These are phyloP conservation scores for Stegodyphus dumicola DNA, from an alignment of 1,140 invertebrate genomes.

Conservation along the genomic window DNA sequence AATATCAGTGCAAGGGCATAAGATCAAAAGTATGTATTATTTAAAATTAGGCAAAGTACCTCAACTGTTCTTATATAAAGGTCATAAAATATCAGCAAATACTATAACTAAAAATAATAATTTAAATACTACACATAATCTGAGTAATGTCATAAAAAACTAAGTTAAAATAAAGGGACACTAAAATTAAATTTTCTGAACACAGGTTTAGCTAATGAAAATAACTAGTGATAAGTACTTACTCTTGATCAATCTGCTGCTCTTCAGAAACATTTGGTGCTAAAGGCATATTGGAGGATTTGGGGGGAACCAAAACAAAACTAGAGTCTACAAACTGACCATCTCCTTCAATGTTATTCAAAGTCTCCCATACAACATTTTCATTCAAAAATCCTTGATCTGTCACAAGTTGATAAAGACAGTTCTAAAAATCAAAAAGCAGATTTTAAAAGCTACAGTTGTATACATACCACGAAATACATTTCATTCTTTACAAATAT, in stretches of 20 bases:
- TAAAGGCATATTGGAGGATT: slow-evolving; percentile 63
- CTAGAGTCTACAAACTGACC: slow-evolving; percentile 72
- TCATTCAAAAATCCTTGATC: slow-evolving; percentile 75
- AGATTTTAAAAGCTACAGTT: slow-evolving; percentile 5
- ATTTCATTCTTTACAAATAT: no score
- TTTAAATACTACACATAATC: no score
- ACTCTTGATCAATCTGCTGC: slow-evolving; percentile 73
- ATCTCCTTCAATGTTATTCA: slow-evolving; percentile 74
- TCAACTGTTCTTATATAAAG: no score
- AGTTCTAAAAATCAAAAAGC: slow-evolving; percentile 66
- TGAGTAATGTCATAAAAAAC: not conserved
- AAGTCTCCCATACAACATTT: slow-evolving; percentile 75
- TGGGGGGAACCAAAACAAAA: slow-evolving; percentile 69
- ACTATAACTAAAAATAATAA: no score
- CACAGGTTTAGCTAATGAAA: no score
- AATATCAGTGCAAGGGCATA: no score
- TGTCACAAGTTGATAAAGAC: slow-evolving; percentile 74
- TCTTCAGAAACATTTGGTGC: slow-evolving; percentile 65
- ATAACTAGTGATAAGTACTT: no score
- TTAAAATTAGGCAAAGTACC: no score
- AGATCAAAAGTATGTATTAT: no score
- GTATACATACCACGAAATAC: no score
- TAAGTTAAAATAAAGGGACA: no score
- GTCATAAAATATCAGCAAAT: not conserved
- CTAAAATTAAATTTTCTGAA: no score